These are phyloP conservation scores for Cydia amplana DNA, from an alignment of 1,140 invertebrate genomes.

Conservation along the genomic window DNA sequence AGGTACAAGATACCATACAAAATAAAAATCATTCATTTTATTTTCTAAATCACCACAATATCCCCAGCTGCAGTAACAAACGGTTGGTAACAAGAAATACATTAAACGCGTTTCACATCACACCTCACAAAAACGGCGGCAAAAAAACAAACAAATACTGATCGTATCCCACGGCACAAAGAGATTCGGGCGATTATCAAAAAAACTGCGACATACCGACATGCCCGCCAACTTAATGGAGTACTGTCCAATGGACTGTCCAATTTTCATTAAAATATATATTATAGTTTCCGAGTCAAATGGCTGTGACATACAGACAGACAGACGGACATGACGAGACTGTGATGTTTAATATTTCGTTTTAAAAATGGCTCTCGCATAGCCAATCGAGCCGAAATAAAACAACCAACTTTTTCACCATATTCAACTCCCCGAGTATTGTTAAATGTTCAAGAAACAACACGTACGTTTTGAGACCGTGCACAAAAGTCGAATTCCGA, in stretches of 20 bases:
- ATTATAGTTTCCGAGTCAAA: too few species aligned
- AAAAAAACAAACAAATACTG: neutral
- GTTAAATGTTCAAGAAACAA: too few species aligned
- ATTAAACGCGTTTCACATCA: neutral
- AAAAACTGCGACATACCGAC: conserved; percentile 13
- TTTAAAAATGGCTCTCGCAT: neutral
- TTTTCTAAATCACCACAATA: neutral
- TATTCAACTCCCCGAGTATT: too few species aligned
- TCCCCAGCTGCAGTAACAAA: neutral
- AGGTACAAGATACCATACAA: too few species aligned
- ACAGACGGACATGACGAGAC: too few species aligned
- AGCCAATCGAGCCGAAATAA: too few species aligned
- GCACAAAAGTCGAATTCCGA: too few species aligned
- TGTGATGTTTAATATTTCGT: too few species aligned
- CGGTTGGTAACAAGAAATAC: neutral
- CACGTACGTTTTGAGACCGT: too few species aligned
- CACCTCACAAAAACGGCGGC: neutral
- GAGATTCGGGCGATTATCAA: neutral
- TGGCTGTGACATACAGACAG: too few species aligned
- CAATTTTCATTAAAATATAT: too few species aligned
- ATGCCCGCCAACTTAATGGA: neutral
- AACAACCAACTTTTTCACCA: too few species aligned
- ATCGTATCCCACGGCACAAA: neutral
- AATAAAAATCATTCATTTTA: neutral
- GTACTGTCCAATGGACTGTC: neutral